Percentiles rank a stretch among this genome's conserved stretches.
phyloP scores from a whole-genome alignment of 2,888 invertebrate genomes.

The Torymus texanus region DNA sequence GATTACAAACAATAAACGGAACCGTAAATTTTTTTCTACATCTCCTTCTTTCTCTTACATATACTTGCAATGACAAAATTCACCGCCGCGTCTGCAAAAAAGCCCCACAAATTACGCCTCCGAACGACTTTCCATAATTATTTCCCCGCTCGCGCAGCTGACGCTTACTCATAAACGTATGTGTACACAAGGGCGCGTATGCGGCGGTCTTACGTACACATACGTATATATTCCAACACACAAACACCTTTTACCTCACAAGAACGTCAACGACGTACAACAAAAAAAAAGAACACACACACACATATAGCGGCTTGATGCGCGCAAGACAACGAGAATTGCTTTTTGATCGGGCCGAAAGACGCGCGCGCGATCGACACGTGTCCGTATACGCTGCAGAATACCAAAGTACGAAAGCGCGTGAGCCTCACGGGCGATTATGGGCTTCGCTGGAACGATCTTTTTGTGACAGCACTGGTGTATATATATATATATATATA shows the following conservation, averaged over 20 bases:
- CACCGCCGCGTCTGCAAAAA: not conserved
- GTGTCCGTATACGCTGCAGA: conserved; percentile 12
- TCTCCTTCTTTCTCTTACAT: too few relatives aligned
- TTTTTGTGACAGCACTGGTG: conserved; percentile 12
- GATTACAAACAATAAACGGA: conserved; percentile 19
- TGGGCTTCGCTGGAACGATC: conserved; percentile 25
- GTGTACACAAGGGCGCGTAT: not conserved
- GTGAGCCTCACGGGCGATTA: conserved; percentile 23
- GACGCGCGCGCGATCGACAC: conserved; percentile 35
- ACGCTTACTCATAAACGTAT: conserved; percentile 1
- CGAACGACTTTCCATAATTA: conserved; percentile 46
- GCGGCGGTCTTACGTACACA: conserved; percentile 3
- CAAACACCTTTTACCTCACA: not conserved
- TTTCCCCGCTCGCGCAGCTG: conserved; percentile 16
- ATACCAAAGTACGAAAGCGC: conserved; percentile 42
- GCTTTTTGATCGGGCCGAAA: conserved; percentile 36
- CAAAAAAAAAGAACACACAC: not conserved
- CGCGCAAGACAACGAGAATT: conserved; percentile 10
- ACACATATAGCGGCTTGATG: not conserved
- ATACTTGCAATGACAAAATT: too few relatives aligned
- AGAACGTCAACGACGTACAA: not conserved
- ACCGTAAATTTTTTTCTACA: not conserved
- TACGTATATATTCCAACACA: too few relatives aligned
- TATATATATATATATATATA: not conserved
- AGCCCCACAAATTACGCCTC: conserved; percentile 14